Conservation (phyloP, 2,888 invertebrate genomes). For the Elgonia sp. region DNA sequence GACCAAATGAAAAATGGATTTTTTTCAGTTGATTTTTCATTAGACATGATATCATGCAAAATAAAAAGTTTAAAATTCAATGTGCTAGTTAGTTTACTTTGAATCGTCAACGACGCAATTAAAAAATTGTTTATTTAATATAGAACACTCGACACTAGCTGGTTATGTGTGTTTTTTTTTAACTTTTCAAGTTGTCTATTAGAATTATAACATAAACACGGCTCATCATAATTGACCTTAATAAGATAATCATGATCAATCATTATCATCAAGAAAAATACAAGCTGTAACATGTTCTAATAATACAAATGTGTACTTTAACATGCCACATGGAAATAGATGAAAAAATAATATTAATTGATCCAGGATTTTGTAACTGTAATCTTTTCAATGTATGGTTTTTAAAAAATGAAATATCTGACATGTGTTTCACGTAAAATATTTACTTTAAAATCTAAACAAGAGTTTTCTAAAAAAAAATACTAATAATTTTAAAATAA, state of each 20-base stretch:
- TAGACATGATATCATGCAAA: background rate
- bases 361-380: background rate
- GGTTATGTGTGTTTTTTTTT: conserved; percentile 36
- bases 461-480: too few species aligned
- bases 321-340: background rate
- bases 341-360: conserved; percentile 39
- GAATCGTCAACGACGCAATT: conserved; percentile 8
- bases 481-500: too few species aligned
- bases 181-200: conserved; percentile 57
- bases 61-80: conserved; percentile 10
- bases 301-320: conserved; percentile 58
- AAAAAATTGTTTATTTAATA: conserved; percentile 37
- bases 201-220: conserved; percentile 69
- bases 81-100: conserved; percentile 11
- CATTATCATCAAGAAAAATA: conserved; percentile 74
- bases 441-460: too few species aligned
- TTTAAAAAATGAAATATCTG: too few species aligned
- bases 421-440: too few species aligned
- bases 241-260: conserved; percentile 76
- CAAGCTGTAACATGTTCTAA: conserved; percentile 61
- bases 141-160: background rate
- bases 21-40: background rate
- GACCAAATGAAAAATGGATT: background rate
- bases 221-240: conserved; percentile 76
- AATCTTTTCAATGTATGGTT: too few species aligned